phyloP scores from a whole-genome alignment of 2,888 invertebrate species.

The Lapara coniferarum region DNA sequence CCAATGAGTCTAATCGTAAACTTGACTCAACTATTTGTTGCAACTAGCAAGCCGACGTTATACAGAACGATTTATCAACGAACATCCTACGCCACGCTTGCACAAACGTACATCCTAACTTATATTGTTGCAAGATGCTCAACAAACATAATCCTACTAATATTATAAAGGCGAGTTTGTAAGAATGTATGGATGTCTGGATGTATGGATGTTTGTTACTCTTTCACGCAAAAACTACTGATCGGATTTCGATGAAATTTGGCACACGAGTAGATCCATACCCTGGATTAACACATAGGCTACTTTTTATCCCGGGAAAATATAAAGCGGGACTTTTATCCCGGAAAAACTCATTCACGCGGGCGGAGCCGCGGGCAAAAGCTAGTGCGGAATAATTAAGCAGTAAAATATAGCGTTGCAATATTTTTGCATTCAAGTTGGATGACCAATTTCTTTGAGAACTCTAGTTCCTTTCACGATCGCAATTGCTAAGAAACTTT shows the following conservation, averaged over 20 bases:
- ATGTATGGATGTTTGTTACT: too few relatives aligned
- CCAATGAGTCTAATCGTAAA: not conserved
- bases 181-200: too few relatives aligned
- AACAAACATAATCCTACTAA: not conserved
- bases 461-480: not conserved
- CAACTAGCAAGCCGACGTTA: not conserved
- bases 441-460: not conserved
- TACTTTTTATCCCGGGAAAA: too few relatives aligned
- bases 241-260: too few relatives aligned
- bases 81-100: not conserved
- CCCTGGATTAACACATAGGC: too few relatives aligned
- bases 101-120: not conserved
- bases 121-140: not conserved
- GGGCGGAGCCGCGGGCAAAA: too few relatives aligned
- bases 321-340: too few relatives aligned
- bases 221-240: too few relatives aligned
- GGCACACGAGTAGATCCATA: too few relatives aligned
- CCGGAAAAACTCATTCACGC: too few relatives aligned
- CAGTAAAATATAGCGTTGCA: not conserved
- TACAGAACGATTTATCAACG: not conserved
- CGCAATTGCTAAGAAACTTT: not conserved
- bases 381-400: not conserved
- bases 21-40: not conserved
- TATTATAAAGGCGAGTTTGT: too few relatives aligned
- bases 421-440: constrained; percentile 3